A percentile compares a stretch with the other conserved stretches of the same genome.
Conservation (phyloP, 2,797 vertebrate genomes). For the Malacoraja senta region DNA sequence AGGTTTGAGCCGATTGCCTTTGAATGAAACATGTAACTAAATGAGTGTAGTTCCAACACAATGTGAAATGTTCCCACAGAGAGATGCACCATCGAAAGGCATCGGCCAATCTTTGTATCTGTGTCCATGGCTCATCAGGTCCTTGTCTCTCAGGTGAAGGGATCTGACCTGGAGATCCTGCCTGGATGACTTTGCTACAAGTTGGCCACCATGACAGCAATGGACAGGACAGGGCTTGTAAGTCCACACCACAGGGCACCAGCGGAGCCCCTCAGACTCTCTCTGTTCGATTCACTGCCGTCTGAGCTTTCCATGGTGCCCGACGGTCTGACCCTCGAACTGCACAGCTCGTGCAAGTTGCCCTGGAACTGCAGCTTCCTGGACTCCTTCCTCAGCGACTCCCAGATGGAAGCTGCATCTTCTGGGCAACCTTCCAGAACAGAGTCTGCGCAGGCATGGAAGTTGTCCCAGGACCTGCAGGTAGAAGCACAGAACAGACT, state of each 20-base stretch:
- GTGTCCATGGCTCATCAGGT: neutral
- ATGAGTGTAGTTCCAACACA: slow-evolving; percentile 20
- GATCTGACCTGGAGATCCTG: neutral
- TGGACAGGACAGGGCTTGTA: slow-evolving; percentile 1
- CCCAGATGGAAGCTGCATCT: slow-evolving; percentile 79
- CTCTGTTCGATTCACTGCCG: slow-evolving; percentile 73
- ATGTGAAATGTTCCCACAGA: neutral
- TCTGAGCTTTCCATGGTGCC: slow-evolving; percentile 51
- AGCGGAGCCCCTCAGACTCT: slow-evolving; percentile 66
- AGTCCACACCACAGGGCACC: slow-evolving; percentile 36
- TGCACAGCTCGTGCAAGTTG: slow-evolving; percentile 81
- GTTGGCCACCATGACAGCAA: slow-evolving; percentile 27
- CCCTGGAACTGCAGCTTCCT: slow-evolving; percentile 76
- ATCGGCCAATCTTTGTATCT: neutral
- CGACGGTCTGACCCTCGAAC: slow-evolving; percentile 55
- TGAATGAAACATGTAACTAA: slow-evolving; percentile 12
- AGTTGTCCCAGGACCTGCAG: slow-evolving; percentile 82
- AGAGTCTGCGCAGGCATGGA: slow-evolving; percentile 72
- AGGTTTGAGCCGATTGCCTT: neutral
- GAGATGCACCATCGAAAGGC: neutral
- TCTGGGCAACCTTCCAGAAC: slow-evolving; percentile 73
- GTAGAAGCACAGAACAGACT: neutral
- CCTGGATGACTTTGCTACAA: neutral
- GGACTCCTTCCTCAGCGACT: slow-evolving; percentile 80
- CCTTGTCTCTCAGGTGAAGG: slow-evolving; percentile 5